Conservation (phyloP, 2,797 vertebrate species). For the Holocentrus rufus region DNA sequence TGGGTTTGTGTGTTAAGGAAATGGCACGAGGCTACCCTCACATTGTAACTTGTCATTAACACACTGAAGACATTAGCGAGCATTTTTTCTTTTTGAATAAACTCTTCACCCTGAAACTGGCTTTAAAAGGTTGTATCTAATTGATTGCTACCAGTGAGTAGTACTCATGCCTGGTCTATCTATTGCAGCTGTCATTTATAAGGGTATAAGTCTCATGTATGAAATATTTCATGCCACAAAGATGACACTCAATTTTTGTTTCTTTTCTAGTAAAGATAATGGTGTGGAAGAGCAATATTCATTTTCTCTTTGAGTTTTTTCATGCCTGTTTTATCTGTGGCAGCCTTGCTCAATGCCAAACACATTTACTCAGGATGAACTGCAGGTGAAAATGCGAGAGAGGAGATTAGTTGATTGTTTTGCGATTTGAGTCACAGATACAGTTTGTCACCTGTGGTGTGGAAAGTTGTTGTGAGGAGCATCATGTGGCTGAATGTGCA, state of each 20-base stretch:
- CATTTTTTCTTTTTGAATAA: conserved; percentile 25
- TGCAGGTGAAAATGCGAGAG: conserved; percentile 7
- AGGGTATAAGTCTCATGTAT: conserved; percentile 13
- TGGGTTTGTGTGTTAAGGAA: conserved; percentile 22
- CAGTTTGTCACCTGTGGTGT: conserved; percentile 50
- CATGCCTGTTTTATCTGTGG: conserved; percentile 20
- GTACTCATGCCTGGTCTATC: neutral
- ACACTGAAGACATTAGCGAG: conserved; percentile 31
- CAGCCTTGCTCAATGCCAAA: conserved; percentile 46
- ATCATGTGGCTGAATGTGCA: conserved; percentile 40
- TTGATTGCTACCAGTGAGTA: neutral
- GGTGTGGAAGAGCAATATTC: conserved; percentile 3
- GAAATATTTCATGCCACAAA: conserved; percentile 15
- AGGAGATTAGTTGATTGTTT: conserved; percentile 55
- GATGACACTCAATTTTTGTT: conserved; percentile 5
- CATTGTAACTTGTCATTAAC: conserved; percentile 30
- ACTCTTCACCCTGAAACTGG: conserved; percentile 8
- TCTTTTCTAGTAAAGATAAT: neutral
- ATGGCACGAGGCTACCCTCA: conserved; percentile 16
- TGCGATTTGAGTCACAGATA: conserved; percentile 46
- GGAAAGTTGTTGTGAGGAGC: conserved; percentile 33
- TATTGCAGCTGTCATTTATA: conserved; percentile 19
- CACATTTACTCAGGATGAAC: conserved; percentile 32
- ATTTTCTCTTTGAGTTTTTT: conserved; percentile 21
- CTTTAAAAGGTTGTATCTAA: conserved; percentile 36